A percentile compares a stretch with the other conserved stretches of the same genome.
Conservation (phyloP, 2,113 vertebrate genomes). For the Protobothrops mucrosquamatus region DNA sequence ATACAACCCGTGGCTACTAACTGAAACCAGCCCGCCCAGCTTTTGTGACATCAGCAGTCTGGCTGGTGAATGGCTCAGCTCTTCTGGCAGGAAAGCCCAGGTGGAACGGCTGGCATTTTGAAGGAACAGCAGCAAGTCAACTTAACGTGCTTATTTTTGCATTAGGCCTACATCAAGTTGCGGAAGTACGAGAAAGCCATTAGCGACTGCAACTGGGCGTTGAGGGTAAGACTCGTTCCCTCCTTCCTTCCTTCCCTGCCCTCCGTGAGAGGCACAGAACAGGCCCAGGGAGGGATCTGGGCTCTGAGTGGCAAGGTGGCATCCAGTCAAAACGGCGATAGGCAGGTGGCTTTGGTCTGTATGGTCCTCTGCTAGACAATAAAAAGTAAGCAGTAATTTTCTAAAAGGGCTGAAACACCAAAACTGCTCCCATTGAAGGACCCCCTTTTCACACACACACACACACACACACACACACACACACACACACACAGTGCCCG, state of each 20-base stretch:
- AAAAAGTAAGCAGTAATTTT: neutral
- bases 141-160: conserved; percentile 5
- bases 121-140: too few species aligned
- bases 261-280: neutral
- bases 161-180: conserved; percentile 86
- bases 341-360: neutral
- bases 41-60: accelerated
- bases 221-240: conserved; percentile 77
- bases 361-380: neutral
- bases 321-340: too few species aligned
- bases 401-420: neutral
- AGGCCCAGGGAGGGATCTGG: neutral
- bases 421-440: neutral
- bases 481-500: neutral
- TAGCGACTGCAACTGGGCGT: conserved; percentile 87
- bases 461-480: too few species aligned
- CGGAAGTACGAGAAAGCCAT: conserved; percentile 80
- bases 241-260: neutral
- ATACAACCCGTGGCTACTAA: neutral
- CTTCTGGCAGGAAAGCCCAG: neutral
- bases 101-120: neutral
- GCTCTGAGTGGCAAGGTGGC: neutral
- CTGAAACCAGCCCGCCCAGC: neutral
- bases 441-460: too few species aligned
- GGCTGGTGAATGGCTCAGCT: neutral